Evolutionary conservation across 37 sponge, comb jelly and placozoan species (phyloP).

Genomic region (Lycopodina hypogea): DNA sequence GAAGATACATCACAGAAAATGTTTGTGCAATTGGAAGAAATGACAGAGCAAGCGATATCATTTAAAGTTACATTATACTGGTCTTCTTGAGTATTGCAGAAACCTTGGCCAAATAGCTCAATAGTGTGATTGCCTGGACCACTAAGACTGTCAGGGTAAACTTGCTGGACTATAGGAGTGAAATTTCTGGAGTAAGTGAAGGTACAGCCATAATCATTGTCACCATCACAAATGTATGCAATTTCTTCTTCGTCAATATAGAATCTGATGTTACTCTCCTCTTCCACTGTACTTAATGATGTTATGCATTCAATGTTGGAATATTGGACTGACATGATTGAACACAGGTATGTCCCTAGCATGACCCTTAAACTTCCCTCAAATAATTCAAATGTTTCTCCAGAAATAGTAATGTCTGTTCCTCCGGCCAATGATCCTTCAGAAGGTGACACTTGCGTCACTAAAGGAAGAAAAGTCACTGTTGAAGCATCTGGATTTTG

Average conservation of each 20-base stretch:
- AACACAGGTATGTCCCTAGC: conserved; percentile 10
- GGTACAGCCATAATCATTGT: conserved; percentile 13
- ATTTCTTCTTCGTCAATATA: not conserved
- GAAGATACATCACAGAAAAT: conserved; percentile 8
- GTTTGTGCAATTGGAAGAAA: not conserved
- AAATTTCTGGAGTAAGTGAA: conserved; percentile 19
- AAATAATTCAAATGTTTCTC: conserved; percentile 25
- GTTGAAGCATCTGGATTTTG: not conserved
- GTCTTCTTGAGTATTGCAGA: not conserved
- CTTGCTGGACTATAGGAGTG: conserved; percentile 31
- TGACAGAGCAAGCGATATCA: not conserved
- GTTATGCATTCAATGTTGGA: conserved; percentile 17
- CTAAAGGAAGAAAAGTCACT: conserved; percentile 17
- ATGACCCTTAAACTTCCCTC: conserved; percentile 2
- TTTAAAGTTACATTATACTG: conserved; percentile 16
- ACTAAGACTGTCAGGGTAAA: conserved; percentile 7
- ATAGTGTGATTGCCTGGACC: conserved; percentile 10
- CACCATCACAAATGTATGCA: not conserved
- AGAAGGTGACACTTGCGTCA: conserved; percentile 31
- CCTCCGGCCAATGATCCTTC: conserved; percentile 63
- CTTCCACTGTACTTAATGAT: not conserved
- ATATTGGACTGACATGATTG: conserved; percentile 9
- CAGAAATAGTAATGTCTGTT: conserved; percentile 47
- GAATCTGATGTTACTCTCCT: not conserved
- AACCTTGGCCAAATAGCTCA: conserved; percentile 9